These are phyloP conservation scores for Drosophila gaucha DNA, from an alignment of 2,888 invertebrate genomes.

Conservation along the genomic window DNA sequence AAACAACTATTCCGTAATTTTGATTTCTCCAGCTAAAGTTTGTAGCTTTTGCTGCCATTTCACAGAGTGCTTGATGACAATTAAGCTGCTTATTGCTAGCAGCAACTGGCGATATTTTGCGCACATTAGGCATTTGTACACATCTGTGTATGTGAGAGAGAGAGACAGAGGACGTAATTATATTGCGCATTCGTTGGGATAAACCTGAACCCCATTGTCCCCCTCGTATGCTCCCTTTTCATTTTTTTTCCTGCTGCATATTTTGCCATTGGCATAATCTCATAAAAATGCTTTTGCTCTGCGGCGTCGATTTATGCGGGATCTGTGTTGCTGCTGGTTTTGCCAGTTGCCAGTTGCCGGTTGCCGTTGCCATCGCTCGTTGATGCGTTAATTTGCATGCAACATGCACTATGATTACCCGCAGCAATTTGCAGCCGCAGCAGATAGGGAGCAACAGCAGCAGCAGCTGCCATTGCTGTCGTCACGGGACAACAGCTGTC, in stretches of 20 bases:
- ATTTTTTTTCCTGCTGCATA: slow-evolving; percentile 35
- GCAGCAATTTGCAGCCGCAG: slow-evolving; percentile 68
- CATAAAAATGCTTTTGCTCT: slow-evolving; percentile 59
- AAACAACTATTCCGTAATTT: slow-evolving; percentile 1
- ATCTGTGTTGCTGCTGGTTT: slow-evolving; percentile 26
- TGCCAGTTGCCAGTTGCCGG: slow-evolving; percentile 26
- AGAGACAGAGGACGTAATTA: slow-evolving; percentile 51
- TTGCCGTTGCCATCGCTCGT: slow-evolving; percentile 48
- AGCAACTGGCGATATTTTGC: slow-evolving; percentile 20
- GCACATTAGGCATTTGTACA: slow-evolving; percentile 31
- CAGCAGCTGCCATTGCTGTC: slow-evolving; percentile 21
- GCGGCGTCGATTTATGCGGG: slow-evolving; percentile 54
- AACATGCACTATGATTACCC: slow-evolving; percentile 79
- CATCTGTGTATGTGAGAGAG: slow-evolving; percentile 43
- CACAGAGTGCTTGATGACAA: slow-evolving; percentile 22
- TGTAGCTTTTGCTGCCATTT: not conserved
- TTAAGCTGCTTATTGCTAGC: slow-evolving; percentile 36
- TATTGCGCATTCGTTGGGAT: slow-evolving; percentile 53
- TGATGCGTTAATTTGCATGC: slow-evolving; percentile 79
- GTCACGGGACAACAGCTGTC: slow-evolving; percentile 54
- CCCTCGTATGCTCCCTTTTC: slow-evolving; percentile 4
- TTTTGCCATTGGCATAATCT: slow-evolving; percentile 68
- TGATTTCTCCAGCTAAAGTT: slow-evolving; percentile 1
- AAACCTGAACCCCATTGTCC: slow-evolving; percentile 29
- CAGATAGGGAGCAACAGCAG: slow-evolving; percentile 50